phyloP scores from a whole-genome alignment of 1,140 invertebrate genomes.

The Euwallacea similis region DNA sequence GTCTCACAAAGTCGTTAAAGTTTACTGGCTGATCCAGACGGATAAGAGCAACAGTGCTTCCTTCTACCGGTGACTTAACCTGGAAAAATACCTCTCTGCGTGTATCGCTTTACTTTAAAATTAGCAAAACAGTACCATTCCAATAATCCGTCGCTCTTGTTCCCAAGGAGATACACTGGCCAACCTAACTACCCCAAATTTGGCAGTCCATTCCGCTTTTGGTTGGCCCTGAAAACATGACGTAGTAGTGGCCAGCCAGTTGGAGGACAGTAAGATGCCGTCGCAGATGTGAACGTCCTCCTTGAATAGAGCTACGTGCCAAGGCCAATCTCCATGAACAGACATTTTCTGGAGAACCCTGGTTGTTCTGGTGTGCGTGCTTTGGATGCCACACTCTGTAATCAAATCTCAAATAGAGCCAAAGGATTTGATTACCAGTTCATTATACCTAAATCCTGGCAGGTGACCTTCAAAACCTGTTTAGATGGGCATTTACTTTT shows the following conservation, averaged over 20 bases:
- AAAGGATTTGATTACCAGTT: no score
- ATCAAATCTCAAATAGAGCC: no score
- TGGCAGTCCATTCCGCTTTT: constrained; percentile 80
- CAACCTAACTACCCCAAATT: constrained; percentile 75
- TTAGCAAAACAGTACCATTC: constrained; percentile 64
- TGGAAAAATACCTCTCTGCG: background rate
- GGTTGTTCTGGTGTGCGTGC: constrained; percentile 57
- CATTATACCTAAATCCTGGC: constrained; percentile 69
- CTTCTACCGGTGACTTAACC: constrained; percentile 80
- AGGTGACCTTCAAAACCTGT: constrained; percentile 78
- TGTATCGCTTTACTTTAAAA: background rate
- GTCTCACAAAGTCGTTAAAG: constrained; percentile 80
- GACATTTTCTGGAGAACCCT: constrained; percentile 69
- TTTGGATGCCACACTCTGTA: constrained; percentile 76
- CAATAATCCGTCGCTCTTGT: constrained; percentile 79
- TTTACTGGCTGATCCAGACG: constrained; percentile 75
- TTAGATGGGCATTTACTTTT: constrained; percentile 72
- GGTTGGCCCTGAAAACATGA: constrained; percentile 88
- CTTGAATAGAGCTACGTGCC: constrained; percentile 82
- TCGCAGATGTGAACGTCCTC: constrained; percentile 86
- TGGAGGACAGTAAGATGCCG: constrained; percentile 74
- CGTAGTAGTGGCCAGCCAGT: constrained; percentile 85
- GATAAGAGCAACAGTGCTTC: constrained; percentile 78
- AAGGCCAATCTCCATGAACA: constrained; percentile 83
- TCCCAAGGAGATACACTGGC: constrained; percentile 82